Conservation (phyloP, 2,113 vertebrate genomes). For the Pseudopipra pipra region DNA sequence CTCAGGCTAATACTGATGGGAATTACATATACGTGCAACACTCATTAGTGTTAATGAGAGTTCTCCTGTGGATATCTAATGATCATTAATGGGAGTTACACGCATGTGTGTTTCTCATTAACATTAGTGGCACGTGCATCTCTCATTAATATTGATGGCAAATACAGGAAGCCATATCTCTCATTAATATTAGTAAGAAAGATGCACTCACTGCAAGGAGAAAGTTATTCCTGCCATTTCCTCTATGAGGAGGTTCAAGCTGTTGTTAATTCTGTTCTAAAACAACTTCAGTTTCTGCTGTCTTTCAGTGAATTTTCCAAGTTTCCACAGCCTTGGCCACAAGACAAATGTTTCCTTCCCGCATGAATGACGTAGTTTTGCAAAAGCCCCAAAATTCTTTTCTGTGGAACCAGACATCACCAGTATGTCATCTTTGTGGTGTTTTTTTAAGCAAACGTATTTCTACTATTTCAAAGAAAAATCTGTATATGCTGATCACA, state of each 20-base stretch:
- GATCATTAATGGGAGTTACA: slow-evolving; percentile 40
- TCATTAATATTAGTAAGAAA: background rate
- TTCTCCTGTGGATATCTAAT: slow-evolving; percentile 2
- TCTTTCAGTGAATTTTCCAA: background rate
- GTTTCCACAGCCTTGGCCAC: background rate
- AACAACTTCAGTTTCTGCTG: background rate
- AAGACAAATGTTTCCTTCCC: background rate
- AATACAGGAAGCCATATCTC: background rate
- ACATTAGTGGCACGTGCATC: background rate
- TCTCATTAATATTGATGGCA: background rate
- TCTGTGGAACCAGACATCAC: background rate
- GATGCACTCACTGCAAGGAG: background rate
- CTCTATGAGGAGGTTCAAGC: background rate
- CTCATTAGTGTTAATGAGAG: slow-evolving; percentile 34
- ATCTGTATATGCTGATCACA: background rate
- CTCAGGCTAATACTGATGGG: background rate
- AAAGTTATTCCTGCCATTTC: background rate
- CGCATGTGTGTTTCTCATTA: background rate
- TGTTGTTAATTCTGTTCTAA: background rate
- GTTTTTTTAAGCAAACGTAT: background rate
- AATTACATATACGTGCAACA: background rate
- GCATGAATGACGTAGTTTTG: background rate
- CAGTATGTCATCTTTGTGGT: background rate
- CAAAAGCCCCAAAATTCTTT: background rate
- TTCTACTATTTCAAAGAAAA: background rate